A percentile compares a stretch with the other conserved stretches of the same genome.
Evolutionary conservation across 2,888 invertebrate species (phyloP).

Genomic region (Xylocampa areola): DNA sequence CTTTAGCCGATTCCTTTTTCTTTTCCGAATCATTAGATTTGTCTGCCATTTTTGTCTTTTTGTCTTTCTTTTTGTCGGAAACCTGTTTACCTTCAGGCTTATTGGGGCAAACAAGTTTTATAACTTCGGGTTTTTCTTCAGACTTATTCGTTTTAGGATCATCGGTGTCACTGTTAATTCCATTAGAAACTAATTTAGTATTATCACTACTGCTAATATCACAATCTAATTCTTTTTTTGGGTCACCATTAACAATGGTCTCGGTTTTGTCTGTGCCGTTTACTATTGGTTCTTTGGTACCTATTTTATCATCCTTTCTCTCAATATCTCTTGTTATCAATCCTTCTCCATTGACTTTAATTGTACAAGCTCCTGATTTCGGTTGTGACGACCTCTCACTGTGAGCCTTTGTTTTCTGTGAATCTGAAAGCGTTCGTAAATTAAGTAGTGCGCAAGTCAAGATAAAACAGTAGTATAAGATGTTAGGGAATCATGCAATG

Average conservation of each 20-base stretch:
- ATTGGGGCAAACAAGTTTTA: constrained; percentile 66
- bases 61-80: constrained; percentile 79
- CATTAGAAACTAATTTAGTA: constrained; percentile 87
- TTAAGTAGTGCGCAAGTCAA: constrained; percentile 13
- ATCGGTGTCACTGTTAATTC: constrained; percentile 82
- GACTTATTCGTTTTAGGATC: constrained; percentile 82
- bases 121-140: constrained; percentile 73
- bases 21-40: constrained; percentile 74
- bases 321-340: constrained; percentile 72
- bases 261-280: constrained; percentile 81
- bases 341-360: constrained; percentile 79
- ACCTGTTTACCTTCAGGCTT: constrained; percentile 72
- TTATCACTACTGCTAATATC: constrained; percentile 89
- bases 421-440: constrained; percentile 71
- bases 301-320: constrained; percentile 76
- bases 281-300: constrained; percentile 85
- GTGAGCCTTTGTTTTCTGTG: constrained; percentile 74
- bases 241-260: constrained; percentile 81
- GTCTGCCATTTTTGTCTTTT: constrained; percentile 74
- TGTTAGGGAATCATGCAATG: constrained; percentile 44
- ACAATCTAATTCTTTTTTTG: constrained; percentile 85
- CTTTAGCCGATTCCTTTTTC: constrained; percentile 71
- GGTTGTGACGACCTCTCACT: constrained; percentile 75
- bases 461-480: constrained; percentile 14
- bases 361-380: constrained; percentile 69